phyloP scores from a whole-genome alignment of 2,888 invertebrate species.

The Tetragonisca angustula region DNA sequence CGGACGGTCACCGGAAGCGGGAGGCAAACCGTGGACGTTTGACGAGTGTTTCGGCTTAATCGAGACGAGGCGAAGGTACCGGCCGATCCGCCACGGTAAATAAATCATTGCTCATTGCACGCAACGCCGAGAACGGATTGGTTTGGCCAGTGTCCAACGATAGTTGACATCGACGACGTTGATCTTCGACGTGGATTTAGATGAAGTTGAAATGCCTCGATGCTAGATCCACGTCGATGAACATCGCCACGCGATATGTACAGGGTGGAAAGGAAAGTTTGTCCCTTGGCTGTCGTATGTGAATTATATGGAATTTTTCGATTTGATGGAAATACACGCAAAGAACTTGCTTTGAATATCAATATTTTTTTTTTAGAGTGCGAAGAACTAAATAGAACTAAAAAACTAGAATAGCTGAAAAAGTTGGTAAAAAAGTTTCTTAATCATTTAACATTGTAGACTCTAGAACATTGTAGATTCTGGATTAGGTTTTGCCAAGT shows the following conservation, averaged over 20 bases:
- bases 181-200: constrained; percentile 68
- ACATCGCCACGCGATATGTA: neutral
- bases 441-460: too few relatives aligned
- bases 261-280: too few relatives aligned
- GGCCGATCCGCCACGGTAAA: constrained; percentile 64
- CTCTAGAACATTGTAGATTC: too few relatives aligned
- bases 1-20: neutral
- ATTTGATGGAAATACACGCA: too few relatives aligned
- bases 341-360: too few relatives aligned
- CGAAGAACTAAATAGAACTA: too few relatives aligned
- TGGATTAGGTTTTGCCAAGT: too few relatives aligned
- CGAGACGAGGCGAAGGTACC: constrained; percentile 48
- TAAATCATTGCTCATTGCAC: constrained; percentile 73
- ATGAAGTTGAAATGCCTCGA: constrained; percentile 52
- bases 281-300: too few relatives aligned
- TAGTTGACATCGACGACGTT: constrained; percentile 66
- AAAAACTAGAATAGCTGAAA: too few relatives aligned
- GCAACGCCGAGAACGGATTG: constrained; percentile 71
- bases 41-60: constrained; percentile 52
- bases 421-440: too few relatives aligned
- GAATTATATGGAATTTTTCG: too few relatives aligned
- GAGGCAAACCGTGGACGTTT: neutral
- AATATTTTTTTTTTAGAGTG: too few relatives aligned
- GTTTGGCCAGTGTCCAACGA: constrained; percentile 71
- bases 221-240: neutral